phyloP scores from a whole-genome alignment of 2,888 invertebrate species.

The Lamellibrachia columna region DNA sequence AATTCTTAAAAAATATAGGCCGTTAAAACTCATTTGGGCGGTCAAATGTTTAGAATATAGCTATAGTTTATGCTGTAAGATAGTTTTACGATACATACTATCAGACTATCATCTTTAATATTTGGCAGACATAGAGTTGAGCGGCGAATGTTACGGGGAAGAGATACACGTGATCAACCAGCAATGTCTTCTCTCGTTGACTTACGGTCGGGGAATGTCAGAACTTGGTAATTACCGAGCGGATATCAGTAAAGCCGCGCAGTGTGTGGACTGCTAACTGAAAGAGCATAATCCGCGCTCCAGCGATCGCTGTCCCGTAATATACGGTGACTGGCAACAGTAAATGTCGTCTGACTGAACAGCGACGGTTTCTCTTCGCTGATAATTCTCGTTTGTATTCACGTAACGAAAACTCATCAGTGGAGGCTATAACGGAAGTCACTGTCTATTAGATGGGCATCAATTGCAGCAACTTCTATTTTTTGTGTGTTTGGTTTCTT shows the following conservation, averaged over 20 bases:
- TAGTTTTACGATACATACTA: too few relatives aligned
- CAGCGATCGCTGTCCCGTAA: neutral
- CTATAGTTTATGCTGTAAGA: too few relatives aligned
- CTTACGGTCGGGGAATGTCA: neutral
- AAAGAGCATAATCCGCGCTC: neutral
- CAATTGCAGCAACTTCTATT: neutral
- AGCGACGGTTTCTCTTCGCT: neutral
- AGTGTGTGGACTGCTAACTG: neutral
- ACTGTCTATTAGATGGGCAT: neutral
- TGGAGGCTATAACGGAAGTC: neutral
- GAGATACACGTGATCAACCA: neutral
- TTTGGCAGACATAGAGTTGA: neutral
- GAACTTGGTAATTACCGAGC: neutral
- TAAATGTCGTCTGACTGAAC: neutral
- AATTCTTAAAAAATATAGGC: too few relatives aligned
- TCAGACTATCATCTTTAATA: neutral
- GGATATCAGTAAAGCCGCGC: neutral
- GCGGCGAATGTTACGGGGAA: neutral
- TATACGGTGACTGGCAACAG: neutral
- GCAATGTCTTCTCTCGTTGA: neutral
- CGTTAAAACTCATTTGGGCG: too few relatives aligned
- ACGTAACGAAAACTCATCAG: neutral
- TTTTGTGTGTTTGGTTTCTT: neutral
- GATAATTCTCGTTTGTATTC: neutral
- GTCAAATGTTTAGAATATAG: too few relatives aligned